Evolutionary conservation across 2,888 invertebrate species (phyloP).

Genomic region (Netelia melanura): DNA sequence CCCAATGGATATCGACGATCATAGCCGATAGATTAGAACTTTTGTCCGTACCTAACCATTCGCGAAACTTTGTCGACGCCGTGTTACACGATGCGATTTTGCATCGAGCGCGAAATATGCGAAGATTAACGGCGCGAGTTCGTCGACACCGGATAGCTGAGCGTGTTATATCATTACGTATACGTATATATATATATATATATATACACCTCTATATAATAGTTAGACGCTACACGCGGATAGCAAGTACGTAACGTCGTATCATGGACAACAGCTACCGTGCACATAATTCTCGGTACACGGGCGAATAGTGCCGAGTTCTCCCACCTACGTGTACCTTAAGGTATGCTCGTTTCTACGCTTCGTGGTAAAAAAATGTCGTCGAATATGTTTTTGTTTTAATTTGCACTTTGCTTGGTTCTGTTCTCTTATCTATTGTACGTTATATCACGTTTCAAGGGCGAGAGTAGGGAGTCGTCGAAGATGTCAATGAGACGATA

Average conservation of each 20-base stretch:
- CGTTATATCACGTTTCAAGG: slow-evolving; percentile 3
- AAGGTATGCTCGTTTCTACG: background rate
- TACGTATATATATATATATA: slow-evolving; percentile 1
- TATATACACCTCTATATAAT: background rate
- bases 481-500: slow-evolving; percentile 23
- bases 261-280: background rate
- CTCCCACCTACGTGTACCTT: slow-evolving; percentile 2
- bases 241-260: background rate
- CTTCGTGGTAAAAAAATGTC: slow-evolving; percentile 9
- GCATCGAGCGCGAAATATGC: slow-evolving; percentile 2
- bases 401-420: background rate
- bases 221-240: background rate
- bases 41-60: background rate
- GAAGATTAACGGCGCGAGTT: slow-evolving; percentile 51
- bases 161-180: slow-evolving; percentile 47
- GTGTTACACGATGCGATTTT: background rate
- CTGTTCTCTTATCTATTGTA: too few species aligned
- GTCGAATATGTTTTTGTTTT: background rate
- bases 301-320: slow-evolving; percentile 6
- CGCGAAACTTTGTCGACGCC: slow-evolving; percentile 17
- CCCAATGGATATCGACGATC: background rate
- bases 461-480: slow-evolving; percentile 36
- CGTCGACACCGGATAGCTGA: slow-evolving; percentile 63
- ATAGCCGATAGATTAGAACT: background rate
- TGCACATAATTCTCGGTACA: slow-evolving; percentile 40